Evolutionary conservation across 2,888 invertebrate genomes (phyloP), one percentile per base, ranked within the genome.

Genomic region (Dryadula phaetusa): DNA sequence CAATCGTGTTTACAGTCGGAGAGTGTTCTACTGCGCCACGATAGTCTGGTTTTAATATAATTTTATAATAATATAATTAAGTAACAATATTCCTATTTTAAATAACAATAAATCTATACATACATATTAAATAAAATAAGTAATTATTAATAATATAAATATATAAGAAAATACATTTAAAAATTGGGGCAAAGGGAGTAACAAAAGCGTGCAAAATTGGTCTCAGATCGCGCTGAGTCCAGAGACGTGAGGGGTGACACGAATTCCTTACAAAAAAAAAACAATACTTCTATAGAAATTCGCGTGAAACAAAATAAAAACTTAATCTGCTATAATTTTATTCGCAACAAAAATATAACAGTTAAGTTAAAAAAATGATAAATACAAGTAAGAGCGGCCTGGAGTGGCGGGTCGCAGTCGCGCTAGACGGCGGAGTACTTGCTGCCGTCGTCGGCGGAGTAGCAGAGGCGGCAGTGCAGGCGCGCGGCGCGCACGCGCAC

Each of bases 391-490:
- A n/a, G n/a, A n/a, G n/a, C n/a, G n/a, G n/a, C n/a, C n/a, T n/a
- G n/a, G n/a, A n/a, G n/a, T n/a, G n/a, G n/a, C n/a, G n/a, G n/a
- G n/a, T n/a, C n/a, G n/a, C n/a, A n/a, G n/a, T n/a, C n/a, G n/a
- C n/a, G n/a, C 22, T 72, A 96, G 72, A 97, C 97, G 85, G 96
- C 95, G 88, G 96, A 96, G 93, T 97, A 97, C 89, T 97, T 96
- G 77, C 96, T 94, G 78, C 98, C 98, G 93, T 98, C 98, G 89
- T 98, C 98, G 85, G 97, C 98, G 80, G 98, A 98, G 94, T 98
- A 98, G 93, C 99, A 99, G 93, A 98, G 97, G 90, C 97, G 97
- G 94, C 99, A 99, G 94, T 99, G 99, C 79, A 99, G 95, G 83
- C 97, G 96, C 82, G 95, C 95, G 96, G 96, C 70, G 34, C 77